Evolutionary conservation across 1,140 invertebrate genomes (phyloP).

Genomic region (Heliconius hermathena): DNA sequence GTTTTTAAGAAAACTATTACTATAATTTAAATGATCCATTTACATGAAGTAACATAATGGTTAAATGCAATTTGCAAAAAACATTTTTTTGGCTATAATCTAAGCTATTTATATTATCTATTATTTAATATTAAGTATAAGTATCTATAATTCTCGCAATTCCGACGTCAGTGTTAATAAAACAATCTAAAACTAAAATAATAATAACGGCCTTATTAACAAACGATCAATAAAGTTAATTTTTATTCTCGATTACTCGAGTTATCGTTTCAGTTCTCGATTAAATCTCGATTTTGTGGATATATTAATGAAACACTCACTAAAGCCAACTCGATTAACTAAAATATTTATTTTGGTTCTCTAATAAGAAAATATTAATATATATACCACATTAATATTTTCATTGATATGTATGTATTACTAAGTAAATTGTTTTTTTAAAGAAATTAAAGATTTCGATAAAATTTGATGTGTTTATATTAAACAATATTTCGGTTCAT

Average conservation of each 20-base stretch:
- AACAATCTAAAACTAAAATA: conserved; percentile 1
- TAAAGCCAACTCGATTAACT: background rate
- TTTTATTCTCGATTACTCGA: background rate
- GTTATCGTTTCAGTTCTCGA: background rate
- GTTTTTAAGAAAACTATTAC: background rate
- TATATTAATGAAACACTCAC: background rate
- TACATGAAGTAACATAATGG: conserved; percentile 17
- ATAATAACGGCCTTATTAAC: background rate
- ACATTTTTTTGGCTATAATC: conserved; percentile 28
- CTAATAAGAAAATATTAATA: no score
- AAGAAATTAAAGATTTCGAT: no score
- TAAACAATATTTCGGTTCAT: no score
- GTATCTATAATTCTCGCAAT: conserved; percentile 11
- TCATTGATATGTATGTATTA: background rate
- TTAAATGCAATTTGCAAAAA: conserved; percentile 37
- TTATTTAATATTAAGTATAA: conserved; percentile 14
- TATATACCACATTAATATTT: background rate
- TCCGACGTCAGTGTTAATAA: conserved; percentile 5
- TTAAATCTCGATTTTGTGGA: background rate
- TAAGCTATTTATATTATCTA: conserved; percentile 14
- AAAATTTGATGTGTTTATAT: no score
- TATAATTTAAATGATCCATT: conserved; percentile 8
- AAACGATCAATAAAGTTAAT: background rate
- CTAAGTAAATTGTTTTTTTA: no score
- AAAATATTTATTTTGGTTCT: background rate